A percentile compares a stretch with the other conserved stretches of the same genome.
phyloP scores from a whole-genome alignment of 2,888 invertebrate species.

The Aphrophora alni region DNA sequence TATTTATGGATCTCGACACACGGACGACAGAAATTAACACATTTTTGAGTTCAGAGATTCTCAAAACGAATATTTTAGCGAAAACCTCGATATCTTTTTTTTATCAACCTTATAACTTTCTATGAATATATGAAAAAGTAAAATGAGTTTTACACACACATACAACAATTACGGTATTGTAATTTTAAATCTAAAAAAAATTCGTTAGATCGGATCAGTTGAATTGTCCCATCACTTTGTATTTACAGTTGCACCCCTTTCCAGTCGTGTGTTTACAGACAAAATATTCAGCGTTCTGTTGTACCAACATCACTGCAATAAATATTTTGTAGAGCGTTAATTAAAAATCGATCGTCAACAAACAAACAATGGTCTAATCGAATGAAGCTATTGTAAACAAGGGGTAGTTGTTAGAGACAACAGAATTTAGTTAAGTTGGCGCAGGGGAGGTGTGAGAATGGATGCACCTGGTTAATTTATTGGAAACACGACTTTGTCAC shows the following conservation, averaged over 20 bases:
- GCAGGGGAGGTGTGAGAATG: background rate
- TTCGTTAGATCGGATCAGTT: no score
- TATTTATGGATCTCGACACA: no score
- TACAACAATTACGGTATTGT: no score
- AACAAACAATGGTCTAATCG: constrained; percentile 2
- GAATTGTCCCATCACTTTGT: background rate
- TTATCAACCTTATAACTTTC: no score
- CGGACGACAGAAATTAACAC: no score
- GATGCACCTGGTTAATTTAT: constrained; percentile 5
- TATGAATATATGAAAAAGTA: no score
- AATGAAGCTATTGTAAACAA: constrained; percentile 9
- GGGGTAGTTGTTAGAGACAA: constrained; percentile 24
- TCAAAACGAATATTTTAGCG: no score
- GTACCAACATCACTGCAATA: background rate
- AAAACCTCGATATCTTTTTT: no score
- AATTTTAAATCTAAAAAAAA: no score
- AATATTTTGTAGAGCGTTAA: constrained; percentile 2
- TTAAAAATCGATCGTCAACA: background rate
- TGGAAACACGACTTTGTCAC: background rate
- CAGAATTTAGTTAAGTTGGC: constrained; percentile 32
- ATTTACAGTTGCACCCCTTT: background rate
- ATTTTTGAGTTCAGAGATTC: no score
- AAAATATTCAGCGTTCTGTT: background rate
- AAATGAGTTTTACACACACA: no score
- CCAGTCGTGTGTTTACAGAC: background rate